Percentiles rank a stretch among this genome's conserved stretches.
Conservation (phyloP, 2,113 vertebrate species). For the Gymnobelideus leadbeateri region DNA sequence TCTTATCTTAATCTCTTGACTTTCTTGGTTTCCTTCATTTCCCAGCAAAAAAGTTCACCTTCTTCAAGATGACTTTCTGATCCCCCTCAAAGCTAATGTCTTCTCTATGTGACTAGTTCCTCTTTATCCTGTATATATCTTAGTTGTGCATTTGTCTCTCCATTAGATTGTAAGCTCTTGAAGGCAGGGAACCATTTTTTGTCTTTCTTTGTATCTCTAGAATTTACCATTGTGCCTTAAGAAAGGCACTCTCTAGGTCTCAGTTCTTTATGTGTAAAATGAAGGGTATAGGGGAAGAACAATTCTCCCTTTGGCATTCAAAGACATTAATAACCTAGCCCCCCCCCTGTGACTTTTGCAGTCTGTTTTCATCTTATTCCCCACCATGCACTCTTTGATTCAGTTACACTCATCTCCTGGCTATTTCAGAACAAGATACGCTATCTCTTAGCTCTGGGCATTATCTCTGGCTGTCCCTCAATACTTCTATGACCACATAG, state of each 20-base stretch:
- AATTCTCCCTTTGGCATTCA: background rate
- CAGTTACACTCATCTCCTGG: background rate
- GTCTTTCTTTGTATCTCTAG: background rate
- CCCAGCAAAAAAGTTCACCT: background rate
- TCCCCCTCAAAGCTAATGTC: background rate
- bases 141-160: background rate
- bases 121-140: background rate
- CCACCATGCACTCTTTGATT: background rate
- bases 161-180: background rate
- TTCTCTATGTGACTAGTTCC: background rate
- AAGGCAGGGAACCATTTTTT: background rate
- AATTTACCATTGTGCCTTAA: background rate
- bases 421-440: background rate
- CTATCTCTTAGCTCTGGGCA: background rate
- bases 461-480: background rate
- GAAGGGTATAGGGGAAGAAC: background rate
- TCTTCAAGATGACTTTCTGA: background rate
- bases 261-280: background rate
- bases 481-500: background rate
- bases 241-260: background rate
- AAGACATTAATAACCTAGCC: background rate
- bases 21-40: background rate
- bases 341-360: background rate
- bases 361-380: background rate
- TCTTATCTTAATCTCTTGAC: background rate